Conservation (phyloP, 2,888 invertebrate species). For the Nesidiocoris tenuis region DNA sequence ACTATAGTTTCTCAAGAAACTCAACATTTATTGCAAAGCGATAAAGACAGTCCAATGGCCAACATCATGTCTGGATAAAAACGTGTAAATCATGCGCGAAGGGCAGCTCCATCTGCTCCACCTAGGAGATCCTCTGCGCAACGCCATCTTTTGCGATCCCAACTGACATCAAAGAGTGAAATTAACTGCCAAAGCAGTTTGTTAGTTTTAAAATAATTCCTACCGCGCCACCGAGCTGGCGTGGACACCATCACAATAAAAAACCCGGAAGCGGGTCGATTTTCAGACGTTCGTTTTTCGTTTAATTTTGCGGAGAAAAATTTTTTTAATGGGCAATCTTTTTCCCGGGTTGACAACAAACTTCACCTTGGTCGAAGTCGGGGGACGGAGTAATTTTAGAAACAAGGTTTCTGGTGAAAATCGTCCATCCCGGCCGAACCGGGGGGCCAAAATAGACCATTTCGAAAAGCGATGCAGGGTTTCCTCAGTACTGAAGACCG, state of each 20-base stretch:
- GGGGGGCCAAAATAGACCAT: slow-evolving; percentile 23
- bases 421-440: slow-evolving; percentile 11
- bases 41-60: too few species aligned
- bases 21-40: too few species aligned
- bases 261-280: not conserved
- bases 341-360: slow-evolving; percentile 35
- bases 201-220: not conserved
- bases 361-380: slow-evolving; percentile 28
- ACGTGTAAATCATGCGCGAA: too few species aligned
- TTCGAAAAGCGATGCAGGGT: slow-evolving; percentile 22
- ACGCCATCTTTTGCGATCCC: too few species aligned
- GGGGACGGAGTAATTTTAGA: slow-evolving; percentile 25
- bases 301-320: slow-evolving; percentile 1
- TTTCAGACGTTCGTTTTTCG: not conserved
- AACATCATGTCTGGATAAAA: too few species aligned
- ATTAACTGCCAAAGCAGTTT: not conserved
- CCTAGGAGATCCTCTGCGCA: too few species aligned
- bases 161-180: not conserved
- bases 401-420: slow-evolving; percentile 31
- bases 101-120: too few species aligned
- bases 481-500: too few species aligned
- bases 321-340: slow-evolving; percentile 4
- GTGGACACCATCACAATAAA: not conserved
- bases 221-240: not conserved
- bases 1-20: not conserved